Conservation (phyloP, 2,888 invertebrate genomes). For the Melanophora roralis region DNA sequence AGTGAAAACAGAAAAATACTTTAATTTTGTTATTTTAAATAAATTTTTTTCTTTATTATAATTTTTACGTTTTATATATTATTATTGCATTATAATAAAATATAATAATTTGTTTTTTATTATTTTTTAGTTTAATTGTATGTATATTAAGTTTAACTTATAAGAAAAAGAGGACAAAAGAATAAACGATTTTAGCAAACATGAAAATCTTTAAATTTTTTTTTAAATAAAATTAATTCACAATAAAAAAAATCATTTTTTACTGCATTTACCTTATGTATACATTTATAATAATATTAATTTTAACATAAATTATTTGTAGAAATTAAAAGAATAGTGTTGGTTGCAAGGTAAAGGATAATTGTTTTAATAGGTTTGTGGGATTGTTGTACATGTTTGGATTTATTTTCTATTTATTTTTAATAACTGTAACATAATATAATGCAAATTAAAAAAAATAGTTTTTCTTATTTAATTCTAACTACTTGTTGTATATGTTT, state of each 20-base stretch:
- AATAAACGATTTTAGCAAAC: conserved; percentile 14
- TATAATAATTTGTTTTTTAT: conserved; percentile 44
- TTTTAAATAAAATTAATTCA: no score
- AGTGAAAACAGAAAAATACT: no score
- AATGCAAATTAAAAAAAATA: conserved; percentile 19
- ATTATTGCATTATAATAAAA: conserved; percentile 56
- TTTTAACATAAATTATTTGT: no score
- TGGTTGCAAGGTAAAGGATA: not conserved
- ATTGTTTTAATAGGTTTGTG: not conserved
- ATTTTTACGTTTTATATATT: conserved; percentile 29
- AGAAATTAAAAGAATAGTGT: not conserved
- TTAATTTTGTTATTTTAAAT: not conserved
- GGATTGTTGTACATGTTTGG: not conserved
- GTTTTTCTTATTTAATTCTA: conserved; percentile 46
- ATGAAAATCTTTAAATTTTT: no score
- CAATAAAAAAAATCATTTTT: no score
- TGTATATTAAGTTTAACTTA: conserved; percentile 34
- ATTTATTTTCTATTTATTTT: not conserved
- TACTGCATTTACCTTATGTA: no score
- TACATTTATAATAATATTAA: no score
- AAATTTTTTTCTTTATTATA: conserved; percentile 23
- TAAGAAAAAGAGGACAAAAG: not conserved
- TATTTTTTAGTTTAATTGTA: conserved; percentile 17
- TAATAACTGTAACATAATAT: conserved; percentile 23
- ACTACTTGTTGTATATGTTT: conserved; percentile 45